Conservation (phyloP, 2,113 vertebrate genomes). For the Leptodactylus fuscus region DNA sequence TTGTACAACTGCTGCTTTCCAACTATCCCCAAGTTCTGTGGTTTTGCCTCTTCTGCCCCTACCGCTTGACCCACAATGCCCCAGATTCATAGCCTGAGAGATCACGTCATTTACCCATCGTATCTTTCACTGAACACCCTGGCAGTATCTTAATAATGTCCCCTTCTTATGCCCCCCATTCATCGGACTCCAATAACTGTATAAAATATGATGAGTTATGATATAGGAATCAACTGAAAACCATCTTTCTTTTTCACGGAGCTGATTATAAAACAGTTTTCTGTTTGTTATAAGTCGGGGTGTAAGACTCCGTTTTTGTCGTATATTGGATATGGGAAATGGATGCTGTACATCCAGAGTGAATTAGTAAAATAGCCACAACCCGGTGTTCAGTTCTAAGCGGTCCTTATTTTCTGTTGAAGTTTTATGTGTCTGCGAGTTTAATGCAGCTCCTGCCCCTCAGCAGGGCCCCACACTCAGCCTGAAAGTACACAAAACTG, state of each 20-base stretch:
- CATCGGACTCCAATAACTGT: not conserved
- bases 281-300: too few relatives aligned
- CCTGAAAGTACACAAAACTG: conserved; percentile 53
- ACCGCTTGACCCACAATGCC: not conserved
- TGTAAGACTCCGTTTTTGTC: too few relatives aligned
- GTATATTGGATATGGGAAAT: too few relatives aligned
- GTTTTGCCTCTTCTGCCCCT: not conserved
- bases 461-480: conserved; percentile 47
- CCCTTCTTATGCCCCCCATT: not conserved
- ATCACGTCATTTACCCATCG: too few relatives aligned
- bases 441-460: conserved; percentile 33
- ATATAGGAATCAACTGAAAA: not conserved
- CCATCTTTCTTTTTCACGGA: too few relatives aligned
- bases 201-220: not conserved
- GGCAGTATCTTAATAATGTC: not conserved
- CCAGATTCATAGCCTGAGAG: not conserved
- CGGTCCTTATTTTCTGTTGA: conserved; percentile 13
- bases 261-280: too few relatives aligned
- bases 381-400: not conserved
- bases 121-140: too few relatives aligned
- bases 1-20: not conserved
- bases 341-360: not conserved
- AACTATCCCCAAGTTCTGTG: too few relatives aligned
- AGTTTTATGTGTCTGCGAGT: not conserved
- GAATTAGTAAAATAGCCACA: not conserved